A percentile compares a stretch with the other conserved stretches of the same genome.
Evolutionary conservation across 2,888 invertebrate genomes (phyloP).

Genomic region (Homarus gammarus): DNA sequence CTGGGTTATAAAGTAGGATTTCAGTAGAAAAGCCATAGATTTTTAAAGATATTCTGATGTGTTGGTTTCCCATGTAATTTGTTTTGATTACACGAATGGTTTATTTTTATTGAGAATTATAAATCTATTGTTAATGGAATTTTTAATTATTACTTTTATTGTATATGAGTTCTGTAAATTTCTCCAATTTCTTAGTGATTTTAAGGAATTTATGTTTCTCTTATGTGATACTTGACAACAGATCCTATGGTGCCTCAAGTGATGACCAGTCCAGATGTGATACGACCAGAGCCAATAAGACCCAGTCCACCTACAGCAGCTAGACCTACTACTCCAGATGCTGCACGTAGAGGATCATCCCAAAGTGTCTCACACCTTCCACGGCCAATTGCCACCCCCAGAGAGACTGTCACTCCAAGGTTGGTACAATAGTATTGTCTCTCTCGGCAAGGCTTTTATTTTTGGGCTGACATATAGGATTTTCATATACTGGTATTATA

Average conservation of each 20-base stretch:
- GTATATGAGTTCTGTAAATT: neutral
- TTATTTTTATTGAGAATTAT: neutral
- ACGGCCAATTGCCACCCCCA: conserved; percentile 63
- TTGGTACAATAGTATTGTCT: too few relatives aligned
- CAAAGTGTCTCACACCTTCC: conserved; percentile 63
- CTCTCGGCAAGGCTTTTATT: too few relatives aligned
- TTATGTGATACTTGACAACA: conserved; percentile 11
- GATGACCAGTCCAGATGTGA: conserved; percentile 62
- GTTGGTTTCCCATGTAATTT: too few relatives aligned
- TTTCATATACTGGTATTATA: too few relatives aligned
- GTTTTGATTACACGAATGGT: too few relatives aligned
- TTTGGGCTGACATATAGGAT: too few relatives aligned
- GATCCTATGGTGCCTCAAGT: conserved; percentile 70
- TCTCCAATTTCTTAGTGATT: neutral
- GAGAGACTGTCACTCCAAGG: conserved; percentile 52
- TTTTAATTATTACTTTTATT: neutral
- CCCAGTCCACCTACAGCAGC: conserved; percentile 34
- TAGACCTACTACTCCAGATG: conserved; percentile 48
- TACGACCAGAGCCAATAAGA: conserved; percentile 57
- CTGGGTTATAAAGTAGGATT: too few relatives aligned
- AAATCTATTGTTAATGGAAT: neutral
- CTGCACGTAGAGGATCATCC: conserved; percentile 45
- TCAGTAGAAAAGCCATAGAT: too few relatives aligned
- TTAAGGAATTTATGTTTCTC: neutral
- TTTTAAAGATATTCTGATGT: too few relatives aligned